These are phyloP conservation scores for Malaclemys terrapin DNA, from an alignment of 2,113 vertebrate genomes.

Conservation along the genomic window DNA sequence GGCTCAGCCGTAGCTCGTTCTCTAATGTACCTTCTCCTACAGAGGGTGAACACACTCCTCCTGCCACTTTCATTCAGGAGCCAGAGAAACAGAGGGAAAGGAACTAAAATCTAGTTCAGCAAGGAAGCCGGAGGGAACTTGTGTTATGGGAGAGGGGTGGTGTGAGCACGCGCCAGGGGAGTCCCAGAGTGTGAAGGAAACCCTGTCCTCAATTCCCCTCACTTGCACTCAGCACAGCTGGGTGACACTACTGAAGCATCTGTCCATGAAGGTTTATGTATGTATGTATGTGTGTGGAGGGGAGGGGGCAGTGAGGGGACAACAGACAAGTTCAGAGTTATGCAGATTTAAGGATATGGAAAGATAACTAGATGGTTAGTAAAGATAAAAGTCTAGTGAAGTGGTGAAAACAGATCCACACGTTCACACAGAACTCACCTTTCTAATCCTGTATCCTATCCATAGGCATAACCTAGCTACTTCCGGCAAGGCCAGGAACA, in stretches of 20 bases:
- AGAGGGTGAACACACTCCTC: neutral
- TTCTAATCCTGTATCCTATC: neutral
- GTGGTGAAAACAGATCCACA: neutral
- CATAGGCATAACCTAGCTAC: neutral
- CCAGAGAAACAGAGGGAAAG: neutral
- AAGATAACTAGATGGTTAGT: neutral
- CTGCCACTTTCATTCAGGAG: neutral
- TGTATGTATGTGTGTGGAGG: too few species aligned
- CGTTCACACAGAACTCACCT: neutral
- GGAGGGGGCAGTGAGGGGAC: neutral
- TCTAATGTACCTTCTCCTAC: accelerated
- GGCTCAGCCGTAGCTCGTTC: accelerated
- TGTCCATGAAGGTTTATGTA: neutral
- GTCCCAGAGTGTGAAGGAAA: neutral
- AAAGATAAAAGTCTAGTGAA: neutral
- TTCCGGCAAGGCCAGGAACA: neutral
- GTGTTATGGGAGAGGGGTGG: neutral
- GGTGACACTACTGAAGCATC: neutral
- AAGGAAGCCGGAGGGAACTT: neutral
- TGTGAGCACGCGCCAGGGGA: neutral
- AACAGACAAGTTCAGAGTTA: neutral
- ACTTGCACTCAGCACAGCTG: neutral
- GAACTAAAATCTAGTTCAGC: neutral
- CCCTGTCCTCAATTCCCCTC: neutral
- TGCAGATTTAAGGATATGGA: neutral